Evolutionary conservation across 2,113 vertebrate species (phyloP).

Genomic region (Pachyramphus minor): DNA sequence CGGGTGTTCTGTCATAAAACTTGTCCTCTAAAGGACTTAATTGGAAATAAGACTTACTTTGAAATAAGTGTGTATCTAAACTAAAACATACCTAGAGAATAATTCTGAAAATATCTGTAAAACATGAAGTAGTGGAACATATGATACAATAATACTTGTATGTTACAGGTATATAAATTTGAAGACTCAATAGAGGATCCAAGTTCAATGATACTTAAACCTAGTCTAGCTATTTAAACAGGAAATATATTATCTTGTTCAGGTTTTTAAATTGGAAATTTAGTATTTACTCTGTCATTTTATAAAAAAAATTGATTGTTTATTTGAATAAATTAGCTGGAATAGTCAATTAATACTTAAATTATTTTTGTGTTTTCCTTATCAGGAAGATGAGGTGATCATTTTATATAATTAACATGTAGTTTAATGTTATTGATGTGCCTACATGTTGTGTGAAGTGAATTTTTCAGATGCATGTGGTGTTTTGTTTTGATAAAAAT

Average conservation of each 20-base stretch:
- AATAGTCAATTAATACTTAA: slow-evolving; percentile 69
- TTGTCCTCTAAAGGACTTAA: neutral
- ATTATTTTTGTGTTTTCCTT: slow-evolving; percentile 79
- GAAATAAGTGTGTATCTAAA: neutral
- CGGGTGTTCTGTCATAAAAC: neutral
- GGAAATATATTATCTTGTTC: neutral
- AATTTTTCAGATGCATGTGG: slow-evolving; percentile 72
- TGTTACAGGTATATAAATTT: neutral
- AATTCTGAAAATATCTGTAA: neutral
- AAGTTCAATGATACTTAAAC: neutral
- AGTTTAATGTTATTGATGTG: slow-evolving; percentile 65
- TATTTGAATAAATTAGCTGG: slow-evolving; percentile 3
- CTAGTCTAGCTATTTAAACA: neutral
- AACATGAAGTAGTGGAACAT: neutral
- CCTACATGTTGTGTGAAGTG: slow-evolving; percentile 71
- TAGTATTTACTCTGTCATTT: neutral
- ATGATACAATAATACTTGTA: neutral
- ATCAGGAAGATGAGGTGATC: slow-evolving; percentile 96
- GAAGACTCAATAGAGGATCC: neutral
- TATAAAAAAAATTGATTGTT: neutral
- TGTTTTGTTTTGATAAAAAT: slow-evolving; percentile 54
- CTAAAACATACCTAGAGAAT: neutral
- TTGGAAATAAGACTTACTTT: neutral
- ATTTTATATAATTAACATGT: slow-evolving; percentile 69
- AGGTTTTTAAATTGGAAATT: neutral